Base-by-base conservation (phyloP, 2,888 invertebrate species). In the Gasteruption jaculator region DNA sequence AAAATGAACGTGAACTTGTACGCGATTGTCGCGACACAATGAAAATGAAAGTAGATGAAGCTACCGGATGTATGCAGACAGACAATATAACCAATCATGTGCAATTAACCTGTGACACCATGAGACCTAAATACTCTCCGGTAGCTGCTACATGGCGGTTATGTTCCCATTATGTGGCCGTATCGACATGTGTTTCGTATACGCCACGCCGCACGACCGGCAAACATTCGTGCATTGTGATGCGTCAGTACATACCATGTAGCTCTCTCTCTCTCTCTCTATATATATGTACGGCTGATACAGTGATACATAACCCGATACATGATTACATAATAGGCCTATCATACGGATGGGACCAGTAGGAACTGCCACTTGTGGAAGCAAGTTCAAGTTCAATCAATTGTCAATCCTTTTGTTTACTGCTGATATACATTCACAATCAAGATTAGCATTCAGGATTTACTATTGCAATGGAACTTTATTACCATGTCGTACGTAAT, bases 151-250 rank as follows among this genome's bases (percentile, higher is more conserved):
- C 41, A 42, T 47, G 41, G 59, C 54, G 61, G 65, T 67, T 67
- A 67, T 67, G 66, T 67, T 61, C 63, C 66, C 62, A 67, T 67
- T 67, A 67, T 66, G 65, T 61, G 67, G 65, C 63, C 58, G 61
- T 66, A 67, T 67, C 63, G 67, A 67, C 67, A 67, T 62, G 66
- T 65, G 67, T 66, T 67, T 60, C 62, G 57, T 57, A n/a, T n/a
- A 57, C 59, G 47, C 46, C 50, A 45, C 42, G 48, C 42, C 40
- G 19, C 33, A 32, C 32, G 21, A 24, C 42, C 41, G 48, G 36
- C 51, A 53, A 50, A 53, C 53, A 51, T 57, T 46, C 50, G 46
- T 38, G 46, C 49, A 57, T 56, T 55, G 51, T 56, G 35, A 39
- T 44, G 31, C 26, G 24, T 46, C 48, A 47, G 44, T 46, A 54